Conservation (phyloP, 1,140 invertebrate species). For the Drosophila mauritiana region DNA sequence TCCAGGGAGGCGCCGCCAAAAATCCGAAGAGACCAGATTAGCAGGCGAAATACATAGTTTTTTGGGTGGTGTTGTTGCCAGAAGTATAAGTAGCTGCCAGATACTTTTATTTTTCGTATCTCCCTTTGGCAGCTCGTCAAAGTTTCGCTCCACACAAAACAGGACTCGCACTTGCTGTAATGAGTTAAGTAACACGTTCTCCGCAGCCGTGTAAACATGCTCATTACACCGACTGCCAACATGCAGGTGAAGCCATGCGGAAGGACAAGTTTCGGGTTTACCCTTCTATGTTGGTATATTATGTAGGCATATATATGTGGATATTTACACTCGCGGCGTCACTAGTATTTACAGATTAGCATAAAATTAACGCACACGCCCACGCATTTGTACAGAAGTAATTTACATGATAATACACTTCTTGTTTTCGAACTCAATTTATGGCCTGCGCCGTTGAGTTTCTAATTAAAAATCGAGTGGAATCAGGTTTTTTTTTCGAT, state of each 20-base stretch:
- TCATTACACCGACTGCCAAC: conserved; percentile 51
- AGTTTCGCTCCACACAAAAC: neutral
- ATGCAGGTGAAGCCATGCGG: conserved; percentile 60
- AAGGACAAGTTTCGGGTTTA: conserved; percentile 51
- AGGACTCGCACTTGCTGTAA: conserved; percentile 52
- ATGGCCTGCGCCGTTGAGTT: conserved; percentile 38
- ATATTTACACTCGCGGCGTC: conserved; percentile 53
- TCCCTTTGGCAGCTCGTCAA: conserved; percentile 24
- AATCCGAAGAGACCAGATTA: conserved; percentile 60
- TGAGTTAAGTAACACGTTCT: conserved; percentile 65
- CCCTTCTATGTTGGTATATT: neutral
- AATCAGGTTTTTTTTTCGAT: conserved; percentile 57
- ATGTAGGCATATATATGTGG: conserved; percentile 2
- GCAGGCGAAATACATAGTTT: conserved; percentile 56
- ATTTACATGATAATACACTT: conserved; percentile 79
- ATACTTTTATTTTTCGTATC: conserved; percentile 47
- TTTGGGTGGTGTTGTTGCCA: neutral
- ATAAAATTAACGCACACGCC: conserved; percentile 71
- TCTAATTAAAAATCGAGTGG: conserved; percentile 78
- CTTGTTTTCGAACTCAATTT: conserved; percentile 58
- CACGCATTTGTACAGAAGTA: conserved; percentile 65
- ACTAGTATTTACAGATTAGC: conserved; percentile 78
- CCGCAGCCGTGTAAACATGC: conserved; percentile 61
- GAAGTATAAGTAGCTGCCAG: conserved; percentile 31
- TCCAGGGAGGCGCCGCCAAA: conserved; percentile 35